These are phyloP conservation scores for Alouatta palliata DNA, from an alignment of 2,113 vertebrate species.

Conservation along the genomic window DNA sequence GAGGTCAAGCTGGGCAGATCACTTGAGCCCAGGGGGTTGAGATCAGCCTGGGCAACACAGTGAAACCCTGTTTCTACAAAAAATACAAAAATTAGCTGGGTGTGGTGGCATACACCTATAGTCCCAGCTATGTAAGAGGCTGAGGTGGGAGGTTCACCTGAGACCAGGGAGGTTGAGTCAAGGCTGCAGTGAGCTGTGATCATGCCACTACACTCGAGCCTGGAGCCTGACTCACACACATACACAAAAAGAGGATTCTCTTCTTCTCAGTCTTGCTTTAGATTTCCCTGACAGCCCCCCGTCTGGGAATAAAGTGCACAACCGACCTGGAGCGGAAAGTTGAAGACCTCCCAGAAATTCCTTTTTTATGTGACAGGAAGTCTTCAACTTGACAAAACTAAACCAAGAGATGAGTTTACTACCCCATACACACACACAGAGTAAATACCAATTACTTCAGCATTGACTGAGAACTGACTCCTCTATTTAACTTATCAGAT, in stretches of 20 bases:
- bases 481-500: neutral
- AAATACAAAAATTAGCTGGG: no score
- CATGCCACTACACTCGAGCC: no score
- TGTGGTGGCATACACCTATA: no score
- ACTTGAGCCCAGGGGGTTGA: no score
- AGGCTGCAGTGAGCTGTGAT: no score
- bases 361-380: neutral
- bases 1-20: no score
- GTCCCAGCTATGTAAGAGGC: no score
- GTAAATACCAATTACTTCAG: conserved; percentile 5
- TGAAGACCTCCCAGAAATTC: neutral
- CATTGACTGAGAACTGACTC: neutral
- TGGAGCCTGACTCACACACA: no score
- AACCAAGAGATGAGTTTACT: conserved; percentile 25
- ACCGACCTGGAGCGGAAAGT: neutral
- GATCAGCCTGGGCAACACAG: no score
- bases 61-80: no score
- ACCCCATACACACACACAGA: neutral
- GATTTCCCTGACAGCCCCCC: neutral
- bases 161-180: no score
- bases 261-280: neutral
- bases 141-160: no score
- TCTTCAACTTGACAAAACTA: neutral
- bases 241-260: neutral
- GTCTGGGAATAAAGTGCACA: neutral